Evolutionary conservation across 2,113 vertebrate species (phyloP), one percentile per base, ranked within the genome.

Genomic region (Corythaixoides concolor): DNA sequence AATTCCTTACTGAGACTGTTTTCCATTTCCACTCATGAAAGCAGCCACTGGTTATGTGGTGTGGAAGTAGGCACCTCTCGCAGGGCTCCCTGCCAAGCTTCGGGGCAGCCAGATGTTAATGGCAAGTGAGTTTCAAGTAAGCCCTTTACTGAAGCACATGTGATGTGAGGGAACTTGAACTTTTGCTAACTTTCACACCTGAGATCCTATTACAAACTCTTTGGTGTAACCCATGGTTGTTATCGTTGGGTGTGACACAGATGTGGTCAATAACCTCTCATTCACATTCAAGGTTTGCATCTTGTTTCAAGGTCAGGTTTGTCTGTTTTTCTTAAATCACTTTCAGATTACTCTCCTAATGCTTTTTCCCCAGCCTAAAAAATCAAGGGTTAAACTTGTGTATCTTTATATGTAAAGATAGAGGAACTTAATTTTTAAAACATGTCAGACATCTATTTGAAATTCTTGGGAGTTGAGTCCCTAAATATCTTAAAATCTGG

Each of bases 401-500:
- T 58, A 5, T 55, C 43, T 12, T 80, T 80, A 43, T 32, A 39
- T 12, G 33, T 45, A 33, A 92, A 85, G 30, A 39, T 3, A 60
- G 55, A 81, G 60, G 33, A 75, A 41, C 56, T 41, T 45, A 66
- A 50, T 53, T 82, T 94, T 93, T 76, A 60, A 79, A 91, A 60
- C 17, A 52, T 50, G 43, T 72, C 66, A 91, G 91, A 91, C 77
- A 23, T 81, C 33, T 76, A 58, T 87, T 87, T 88, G 87, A 92
- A 88, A 72, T 75, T 47, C 39, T 58, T n/a, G 62, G 69, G 91
- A 94, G 39, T 49, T 67, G 32, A 56, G 37, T 79, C 69, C 58
- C 35, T 85, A 95, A 91, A 95, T 94, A 93, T 85, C 84, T 88
- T 72, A 19, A 90, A 89, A 73, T 85, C 94, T 89, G 49, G 64